Evolutionary conservation across 2,888 invertebrate species (phyloP), one percentile per base, ranked within the genome.

Genomic region (Phania funesta): DNA sequence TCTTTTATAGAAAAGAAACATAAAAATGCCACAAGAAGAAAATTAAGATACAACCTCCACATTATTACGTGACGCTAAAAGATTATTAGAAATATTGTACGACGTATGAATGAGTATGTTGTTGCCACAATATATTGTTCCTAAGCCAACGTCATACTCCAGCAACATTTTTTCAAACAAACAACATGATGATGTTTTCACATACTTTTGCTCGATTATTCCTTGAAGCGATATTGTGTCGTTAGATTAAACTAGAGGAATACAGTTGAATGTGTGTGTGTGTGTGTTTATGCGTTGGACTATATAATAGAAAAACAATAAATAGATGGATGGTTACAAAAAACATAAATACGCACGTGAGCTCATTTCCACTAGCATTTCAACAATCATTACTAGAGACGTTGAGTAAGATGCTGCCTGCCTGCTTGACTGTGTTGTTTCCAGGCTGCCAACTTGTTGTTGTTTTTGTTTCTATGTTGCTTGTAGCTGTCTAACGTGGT

Each of bases 21-120:
- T 88, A 87, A 88, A 89, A 88, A 88, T 88, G 87, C 89, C 88
- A 89, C 86, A 84, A 86, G 87, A 86, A 78, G 86, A 87, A 87
- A 89, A 89, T 89, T 86, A 89, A 89, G 89, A 89, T 87, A 88
- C 87, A 89, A 88, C 87, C 88, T 87, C 87, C 86, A 86, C 88
- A 89, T 88, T 88, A 89, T 87, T 89, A 89, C 89, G 89, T 89
- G 89, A 89, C 85, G 87, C 87, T 86, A 84, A 22, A 67, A 80
- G 78, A 78, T 77, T 85, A 85, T 84, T 82, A 82, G 77, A 85
- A 83, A 56, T 26, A 24, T 38, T 11, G 35, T 13, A 38, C 26
- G n/a, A n/a, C n/a, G n/a, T 50, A 41, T 29, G 18, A 41, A 38
- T 16, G 38, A 48, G 9, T 24, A 35, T 35, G 20, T 52, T 73